These are phyloP conservation scores for Ceratitis capitata DNA, from an alignment of 1,140 invertebrate genomes.

Conservation along the genomic window DNA sequence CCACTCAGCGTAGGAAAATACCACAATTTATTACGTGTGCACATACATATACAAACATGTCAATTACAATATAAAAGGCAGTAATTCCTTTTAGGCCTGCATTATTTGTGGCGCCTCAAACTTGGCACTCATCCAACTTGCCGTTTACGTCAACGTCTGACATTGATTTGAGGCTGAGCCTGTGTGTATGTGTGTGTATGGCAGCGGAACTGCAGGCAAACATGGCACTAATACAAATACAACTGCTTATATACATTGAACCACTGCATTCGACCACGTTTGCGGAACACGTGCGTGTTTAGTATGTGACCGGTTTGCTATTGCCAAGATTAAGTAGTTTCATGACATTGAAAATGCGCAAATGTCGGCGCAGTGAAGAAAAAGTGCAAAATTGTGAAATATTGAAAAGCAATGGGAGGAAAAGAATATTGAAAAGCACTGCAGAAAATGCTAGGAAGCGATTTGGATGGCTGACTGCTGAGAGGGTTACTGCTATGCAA, in stretches of 20 bases:
- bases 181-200: neutral
- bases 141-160: slow-evolving; percentile 2
- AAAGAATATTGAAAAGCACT: neutral
- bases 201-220: slow-evolving; percentile 13
- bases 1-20: too few species aligned
- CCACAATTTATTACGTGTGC: neutral
- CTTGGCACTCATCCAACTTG: slow-evolving; percentile 11
- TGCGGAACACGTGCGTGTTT: neutral
- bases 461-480: neutral
- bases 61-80: too few species aligned
- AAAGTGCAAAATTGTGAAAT: neutral
- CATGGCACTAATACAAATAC: neutral
- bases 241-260: neutral
- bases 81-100: neutral
- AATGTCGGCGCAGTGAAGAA: neutral
- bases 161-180: neutral
- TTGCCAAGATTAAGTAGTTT: slow-evolving; percentile 32
- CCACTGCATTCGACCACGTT: neutral
- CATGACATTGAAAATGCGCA: slow-evolving; percentile 36
- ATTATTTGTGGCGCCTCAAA: slow-evolving; percentile 13
- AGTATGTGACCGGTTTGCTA: neutral
- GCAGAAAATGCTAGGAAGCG: neutral
- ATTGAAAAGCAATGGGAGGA: neutral
- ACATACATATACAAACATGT: too few species aligned
- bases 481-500: neutral